Percentiles rank a stretch among this genome's conserved stretches.
phyloP scores from a whole-genome alignment of 1,140 invertebrate species.

The Aricia agestis region DNA sequence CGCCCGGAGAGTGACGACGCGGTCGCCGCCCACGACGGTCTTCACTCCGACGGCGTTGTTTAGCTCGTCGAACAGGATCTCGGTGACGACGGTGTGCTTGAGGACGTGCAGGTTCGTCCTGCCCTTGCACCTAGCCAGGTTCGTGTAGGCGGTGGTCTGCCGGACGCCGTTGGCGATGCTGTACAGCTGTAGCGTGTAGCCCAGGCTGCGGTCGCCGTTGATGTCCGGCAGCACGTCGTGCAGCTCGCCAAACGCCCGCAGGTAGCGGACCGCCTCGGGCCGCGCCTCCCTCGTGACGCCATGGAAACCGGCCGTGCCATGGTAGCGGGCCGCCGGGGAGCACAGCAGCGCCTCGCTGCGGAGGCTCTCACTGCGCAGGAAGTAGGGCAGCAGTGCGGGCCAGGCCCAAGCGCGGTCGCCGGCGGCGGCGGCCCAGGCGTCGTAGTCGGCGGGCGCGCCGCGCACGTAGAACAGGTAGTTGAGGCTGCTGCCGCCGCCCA shows the following conservation, averaged over 20 bases:
- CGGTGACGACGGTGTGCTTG: constrained; percentile 37
- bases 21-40: constrained; percentile 57
- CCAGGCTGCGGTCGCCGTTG: constrained; percentile 34
- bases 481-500: constrained; percentile 84
- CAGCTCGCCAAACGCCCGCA: constrained; percentile 37
- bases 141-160: constrained; percentile 77
- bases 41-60: constrained; percentile 69
- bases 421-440: constrained; percentile 31
- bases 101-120: constrained; percentile 71
- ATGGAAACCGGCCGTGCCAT: constrained; percentile 34
- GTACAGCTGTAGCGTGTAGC: constrained; percentile 51
- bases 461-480: constrained; percentile 80
- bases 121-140: constrained; percentile 70
- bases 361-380: constrained; percentile 34
- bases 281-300: constrained; percentile 29
- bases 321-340: constrained; percentile 23
- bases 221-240: constrained; percentile 32
- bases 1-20: constrained; percentile 70
- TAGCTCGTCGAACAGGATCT: constrained; percentile 80
- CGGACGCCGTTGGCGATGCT: constrained; percentile 77
- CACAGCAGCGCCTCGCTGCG: constrained; percentile 22
- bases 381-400: constrained; percentile 30
- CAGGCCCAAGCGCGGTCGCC: constrained; percentile 34
- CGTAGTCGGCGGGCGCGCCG: constrained; percentile 33
- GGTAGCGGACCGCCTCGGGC: constrained; percentile 20